These are phyloP conservation scores for Xanthia icteritia DNA, from an alignment of 2,888 invertebrate species.

Conservation along the genomic window DNA sequence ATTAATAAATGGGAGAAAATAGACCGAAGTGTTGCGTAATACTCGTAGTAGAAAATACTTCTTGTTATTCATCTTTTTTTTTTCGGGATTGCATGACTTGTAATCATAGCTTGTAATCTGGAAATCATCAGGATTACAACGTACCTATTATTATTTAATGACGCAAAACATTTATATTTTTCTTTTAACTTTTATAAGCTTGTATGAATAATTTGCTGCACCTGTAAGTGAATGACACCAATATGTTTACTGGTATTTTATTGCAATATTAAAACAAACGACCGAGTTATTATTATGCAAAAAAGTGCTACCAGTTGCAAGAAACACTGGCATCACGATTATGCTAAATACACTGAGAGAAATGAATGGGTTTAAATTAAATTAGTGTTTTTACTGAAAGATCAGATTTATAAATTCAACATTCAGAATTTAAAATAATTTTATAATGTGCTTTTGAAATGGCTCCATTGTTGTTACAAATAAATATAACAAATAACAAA, in stretches of 20 bases:
- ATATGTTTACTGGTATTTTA: neutral
- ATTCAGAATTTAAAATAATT: neutral
- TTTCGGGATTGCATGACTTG: neutral
- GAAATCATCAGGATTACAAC: too few species aligned
- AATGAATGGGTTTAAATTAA: neutral
- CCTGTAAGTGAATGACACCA: conserved; percentile 32
- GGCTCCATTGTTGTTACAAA: neutral
- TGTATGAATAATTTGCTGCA: neutral
- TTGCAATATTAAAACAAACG: conserved; percentile 24
- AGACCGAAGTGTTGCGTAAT: neutral
- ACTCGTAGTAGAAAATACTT: too few species aligned
- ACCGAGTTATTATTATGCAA: conserved; percentile 7
- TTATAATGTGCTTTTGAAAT: neutral
- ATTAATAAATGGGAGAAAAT: neutral
- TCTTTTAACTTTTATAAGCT: neutral
- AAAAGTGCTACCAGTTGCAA: neutral
- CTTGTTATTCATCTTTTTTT: too few species aligned
- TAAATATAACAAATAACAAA: neutral
- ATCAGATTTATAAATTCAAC: neutral
- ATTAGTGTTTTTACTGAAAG: neutral
- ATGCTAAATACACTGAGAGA: neutral
- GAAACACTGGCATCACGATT: neutral
- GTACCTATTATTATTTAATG: neutral
- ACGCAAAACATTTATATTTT: neutral
- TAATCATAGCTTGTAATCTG: neutral